phyloP scores from a whole-genome alignment of 2,797 vertebrate genomes.

The Urosaurus nigricauda region DNA sequence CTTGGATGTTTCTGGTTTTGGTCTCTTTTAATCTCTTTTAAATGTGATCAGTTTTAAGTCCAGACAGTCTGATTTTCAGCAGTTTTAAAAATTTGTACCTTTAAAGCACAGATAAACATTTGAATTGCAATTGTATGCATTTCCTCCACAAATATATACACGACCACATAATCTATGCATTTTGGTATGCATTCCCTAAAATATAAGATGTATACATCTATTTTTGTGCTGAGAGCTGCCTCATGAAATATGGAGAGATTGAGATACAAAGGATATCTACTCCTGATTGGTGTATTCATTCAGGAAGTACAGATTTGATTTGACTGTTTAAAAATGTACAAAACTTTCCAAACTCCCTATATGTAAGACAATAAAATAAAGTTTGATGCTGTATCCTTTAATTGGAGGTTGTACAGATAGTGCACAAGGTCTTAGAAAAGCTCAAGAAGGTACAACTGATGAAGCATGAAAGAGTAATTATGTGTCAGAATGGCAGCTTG shows the following conservation, averaged over 20 bases:
- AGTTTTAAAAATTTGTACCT: background rate
- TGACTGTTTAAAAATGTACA: background rate
- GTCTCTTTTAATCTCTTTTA: background rate
- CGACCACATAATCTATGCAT: background rate
- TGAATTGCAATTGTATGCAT: background rate
- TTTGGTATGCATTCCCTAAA: background rate
- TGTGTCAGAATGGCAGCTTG: conserved; percentile 5
- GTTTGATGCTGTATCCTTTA: background rate
- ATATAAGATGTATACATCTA: background rate
- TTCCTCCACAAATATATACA: background rate
- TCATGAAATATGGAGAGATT: background rate
- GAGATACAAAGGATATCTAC: background rate
- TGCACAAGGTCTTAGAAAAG: background rate
- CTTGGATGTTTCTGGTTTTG: background rate
- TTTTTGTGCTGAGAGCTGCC: background rate
- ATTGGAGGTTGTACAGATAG: background rate
- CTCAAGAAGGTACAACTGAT: background rate
- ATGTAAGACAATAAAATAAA: background rate
- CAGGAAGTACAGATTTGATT: background rate
- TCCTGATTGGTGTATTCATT: background rate
- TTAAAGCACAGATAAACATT: background rate
- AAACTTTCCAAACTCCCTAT: background rate
- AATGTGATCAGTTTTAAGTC: background rate
- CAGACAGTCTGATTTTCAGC: background rate
- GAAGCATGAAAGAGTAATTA: background rate